Evolutionary conservation across 2,888 invertebrate species (phyloP).

Genomic region (Oligia fasciuncula): DNA sequence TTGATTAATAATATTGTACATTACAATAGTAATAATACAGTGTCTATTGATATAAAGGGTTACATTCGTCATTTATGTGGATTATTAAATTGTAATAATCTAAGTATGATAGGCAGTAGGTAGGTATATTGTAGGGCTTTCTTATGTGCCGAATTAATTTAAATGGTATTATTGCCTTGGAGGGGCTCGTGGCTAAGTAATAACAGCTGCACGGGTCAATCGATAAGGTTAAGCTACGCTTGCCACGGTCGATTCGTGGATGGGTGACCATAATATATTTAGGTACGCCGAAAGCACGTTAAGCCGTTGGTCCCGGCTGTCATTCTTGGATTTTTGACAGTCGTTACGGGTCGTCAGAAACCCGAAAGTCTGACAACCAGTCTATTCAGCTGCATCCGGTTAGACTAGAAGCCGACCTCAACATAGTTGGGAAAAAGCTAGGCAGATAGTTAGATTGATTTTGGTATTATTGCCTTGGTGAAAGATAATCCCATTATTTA

Average conservation of each 20-base stretch:
- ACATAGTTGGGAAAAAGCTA: too few relatives aligned
- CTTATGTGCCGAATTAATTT: not conserved
- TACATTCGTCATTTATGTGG: constrained; percentile 17
- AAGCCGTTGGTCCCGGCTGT: too few relatives aligned
- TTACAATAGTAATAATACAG: constrained; percentile 9
- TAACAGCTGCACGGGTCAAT: too few relatives aligned
- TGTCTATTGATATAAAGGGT: constrained; percentile 34
- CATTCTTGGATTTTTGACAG: too few relatives aligned
- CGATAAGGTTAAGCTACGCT: too few relatives aligned
- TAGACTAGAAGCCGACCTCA: too few relatives aligned
- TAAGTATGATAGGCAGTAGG: not conserved
- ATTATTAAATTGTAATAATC: constrained; percentile 15
- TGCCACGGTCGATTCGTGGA: too few relatives aligned
- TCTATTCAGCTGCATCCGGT: too few relatives aligned
- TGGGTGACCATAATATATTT: too few relatives aligned
- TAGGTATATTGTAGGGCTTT: not conserved
- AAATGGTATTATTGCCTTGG: not conserved
- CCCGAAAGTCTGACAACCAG: too few relatives aligned
- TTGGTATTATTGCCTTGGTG: not conserved
- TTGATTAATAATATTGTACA: not conserved
- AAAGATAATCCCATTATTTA: not conserved
- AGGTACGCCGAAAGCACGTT: too few relatives aligned
- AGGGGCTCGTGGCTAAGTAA: not conserved
- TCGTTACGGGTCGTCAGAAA: too few relatives aligned
- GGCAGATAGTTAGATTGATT: not conserved